Evolutionary conservation across 2,113 vertebrate species (phyloP), one percentile per base, ranked within the genome.

Genomic region (Python bivittatus): DNA sequence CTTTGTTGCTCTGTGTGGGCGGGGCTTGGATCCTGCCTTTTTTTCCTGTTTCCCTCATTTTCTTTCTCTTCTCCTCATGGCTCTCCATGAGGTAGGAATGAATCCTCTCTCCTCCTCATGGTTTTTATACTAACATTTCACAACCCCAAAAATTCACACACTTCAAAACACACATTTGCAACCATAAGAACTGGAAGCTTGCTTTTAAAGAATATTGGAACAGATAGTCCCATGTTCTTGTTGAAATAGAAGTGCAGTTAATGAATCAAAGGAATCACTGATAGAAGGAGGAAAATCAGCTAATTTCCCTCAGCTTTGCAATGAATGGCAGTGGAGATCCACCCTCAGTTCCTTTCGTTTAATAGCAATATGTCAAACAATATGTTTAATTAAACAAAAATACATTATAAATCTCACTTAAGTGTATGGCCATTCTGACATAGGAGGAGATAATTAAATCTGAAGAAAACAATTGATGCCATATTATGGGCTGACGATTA

Each of bases 331-430:
- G 4, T 22, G 42, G 27, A 64, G 91, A 93, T 91, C 58, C 97
- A 93, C 94, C n/a, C 15, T 85, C 13, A 4, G 89, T 94, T 91
- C 68, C 91, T 91, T 54, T 89, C 95, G 52, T 92, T 96, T 96
- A 97, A 94, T 22, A 93, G 88, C 94, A 90, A 90, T 33, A 94
- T 93, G 27, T 94, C 91, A 91, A 20, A 94, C 48, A 42, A 92
- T 93, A 17, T 0, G 0, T 93, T 42, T 92, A 91, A 64, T 57
- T 92, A 88, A 86, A 94, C 68, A 58, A 58, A 83, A 83, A 17
- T 90, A 29, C 1, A n/a, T 64, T 89, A 64, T 89, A 94, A 95
- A 95, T 95, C 23, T 87, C 72, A 54, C 94, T 61, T 95, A 96
- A 94, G 94, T 93, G 96, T 27, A 17, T 1, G 22, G 42, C 89